These are phyloP conservation scores for Coracopsis vasa DNA, from an alignment of 2,113 vertebrate species.

Conservation along the genomic window DNA sequence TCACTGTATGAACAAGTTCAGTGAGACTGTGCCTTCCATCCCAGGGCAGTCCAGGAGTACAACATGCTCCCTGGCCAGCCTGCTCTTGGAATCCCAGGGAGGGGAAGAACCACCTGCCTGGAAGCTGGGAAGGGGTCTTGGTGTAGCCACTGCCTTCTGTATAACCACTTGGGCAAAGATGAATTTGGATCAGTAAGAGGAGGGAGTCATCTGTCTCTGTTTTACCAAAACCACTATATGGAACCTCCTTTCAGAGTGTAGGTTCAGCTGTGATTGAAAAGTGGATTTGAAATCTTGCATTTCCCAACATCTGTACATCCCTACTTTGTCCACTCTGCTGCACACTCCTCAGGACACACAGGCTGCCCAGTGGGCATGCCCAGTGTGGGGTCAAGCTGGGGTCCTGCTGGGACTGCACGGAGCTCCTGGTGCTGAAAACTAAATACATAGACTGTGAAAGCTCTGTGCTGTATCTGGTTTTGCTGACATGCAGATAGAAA, in stretches of 20 bases:
- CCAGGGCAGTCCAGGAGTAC: not conserved
- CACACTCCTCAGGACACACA: not conserved
- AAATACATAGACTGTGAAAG: no score
- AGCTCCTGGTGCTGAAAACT: not conserved
- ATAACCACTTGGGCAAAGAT: not conserved
- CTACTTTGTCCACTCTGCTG: not conserved
- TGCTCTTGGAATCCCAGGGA: not conserved
- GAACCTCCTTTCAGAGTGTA: not conserved
- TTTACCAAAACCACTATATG: not conserved
- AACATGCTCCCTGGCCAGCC: no score
- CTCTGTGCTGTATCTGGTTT: not conserved
- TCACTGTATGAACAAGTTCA: no score
- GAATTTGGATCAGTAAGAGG: not conserved
- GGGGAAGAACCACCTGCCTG: not conserved
- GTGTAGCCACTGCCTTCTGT: not conserved
- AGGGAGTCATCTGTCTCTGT: not conserved
- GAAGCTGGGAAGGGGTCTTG: not conserved
- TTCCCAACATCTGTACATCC: not conserved
- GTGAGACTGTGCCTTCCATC: not conserved
- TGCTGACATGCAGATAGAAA: not conserved
- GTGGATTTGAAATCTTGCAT: not conserved
- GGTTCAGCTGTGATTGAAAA: not conserved
- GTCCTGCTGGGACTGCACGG: not conserved
- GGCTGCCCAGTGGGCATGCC: not conserved
- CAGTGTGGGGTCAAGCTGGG: accelerated